phyloP scores from a whole-genome alignment of 2,797 vertebrate genomes.

The Fringilla coelebs region DNA sequence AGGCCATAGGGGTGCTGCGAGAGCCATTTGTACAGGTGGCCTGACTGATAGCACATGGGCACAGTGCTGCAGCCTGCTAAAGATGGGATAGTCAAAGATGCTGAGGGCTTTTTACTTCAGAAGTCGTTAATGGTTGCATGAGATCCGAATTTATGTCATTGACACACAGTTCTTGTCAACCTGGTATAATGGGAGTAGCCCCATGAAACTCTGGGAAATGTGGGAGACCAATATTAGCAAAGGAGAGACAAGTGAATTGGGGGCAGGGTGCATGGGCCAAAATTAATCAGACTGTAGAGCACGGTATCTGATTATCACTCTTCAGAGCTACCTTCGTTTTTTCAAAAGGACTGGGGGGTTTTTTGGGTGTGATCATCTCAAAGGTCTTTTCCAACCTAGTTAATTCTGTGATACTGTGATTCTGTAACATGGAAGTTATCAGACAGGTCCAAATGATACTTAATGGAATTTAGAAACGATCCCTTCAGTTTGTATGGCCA shows the following conservation, averaged over 20 bases:
- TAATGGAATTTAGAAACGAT: not conserved
- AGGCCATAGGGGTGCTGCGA: fast-evolving
- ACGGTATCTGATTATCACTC: fast-evolving
- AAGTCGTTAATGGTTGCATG: not conserved
- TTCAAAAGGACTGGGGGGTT: fast-evolving
- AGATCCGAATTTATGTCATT: not conserved
- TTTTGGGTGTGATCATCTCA: not conserved
- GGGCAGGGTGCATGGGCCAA: not conserved
- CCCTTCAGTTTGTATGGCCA: not conserved
- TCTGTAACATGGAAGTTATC: not conserved
- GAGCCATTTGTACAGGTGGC: fast-evolving
- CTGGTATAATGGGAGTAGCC: not conserved
- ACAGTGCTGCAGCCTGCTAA: not conserved
- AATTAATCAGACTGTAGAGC: not conserved
- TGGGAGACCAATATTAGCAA: not conserved
- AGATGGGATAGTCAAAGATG: not conserved
- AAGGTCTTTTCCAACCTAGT: not conserved
- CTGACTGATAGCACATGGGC: fast-evolving
- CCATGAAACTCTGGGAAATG: not conserved
- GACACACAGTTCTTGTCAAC: not conserved
- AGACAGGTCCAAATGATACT: not conserved
- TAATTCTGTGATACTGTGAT: not conserved
- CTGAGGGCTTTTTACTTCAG: not conserved
- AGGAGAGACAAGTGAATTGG: not conserved
- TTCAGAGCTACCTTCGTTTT: not conserved